These are phyloP conservation scores for Mamestra configurata DNA, from an alignment of 1,140 invertebrate species.

Conservation along the genomic window DNA sequence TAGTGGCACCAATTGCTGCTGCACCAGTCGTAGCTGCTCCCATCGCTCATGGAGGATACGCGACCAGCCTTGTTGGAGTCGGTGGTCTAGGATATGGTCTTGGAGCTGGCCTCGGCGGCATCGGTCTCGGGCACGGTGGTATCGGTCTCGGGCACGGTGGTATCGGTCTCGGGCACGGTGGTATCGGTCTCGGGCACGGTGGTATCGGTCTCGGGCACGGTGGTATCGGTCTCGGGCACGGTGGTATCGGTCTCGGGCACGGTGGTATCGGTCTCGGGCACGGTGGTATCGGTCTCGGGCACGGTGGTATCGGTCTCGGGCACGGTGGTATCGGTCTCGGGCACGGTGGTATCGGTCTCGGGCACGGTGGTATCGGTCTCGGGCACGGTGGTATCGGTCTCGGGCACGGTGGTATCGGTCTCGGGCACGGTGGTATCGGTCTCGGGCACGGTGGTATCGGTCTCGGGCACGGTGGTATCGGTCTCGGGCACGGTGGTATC, in stretches of 20 bases:
- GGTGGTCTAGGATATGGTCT: slow-evolving; percentile 25
- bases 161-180: slow-evolving; percentile 48
- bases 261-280: slow-evolving; percentile 49
- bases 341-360: slow-evolving; percentile 43
- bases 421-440: slow-evolving; percentile 49
- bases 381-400: slow-evolving; percentile 5
- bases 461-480: slow-evolving; percentile 51
- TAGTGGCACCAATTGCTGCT: slow-evolving; percentile 54
- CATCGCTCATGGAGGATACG: slow-evolving; percentile 14
- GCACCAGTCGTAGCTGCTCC: slow-evolving; percentile 58
- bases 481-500: slow-evolving; percentile 43
- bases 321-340: slow-evolving; percentile 48
- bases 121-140: slow-evolving; percentile 50
- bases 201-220: slow-evolving; percentile 45
- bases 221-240: slow-evolving; percentile 23
- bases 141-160: slow-evolving; percentile 48
- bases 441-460: slow-evolving; percentile 48
- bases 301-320: slow-evolving; percentile 50
- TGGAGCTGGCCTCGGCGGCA: neutral
- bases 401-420: no score
- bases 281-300: slow-evolving; percentile 49
- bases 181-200: slow-evolving; percentile 47
- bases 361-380: slow-evolving; percentile 23
- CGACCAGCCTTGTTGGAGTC: slow-evolving; percentile 29
- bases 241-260: slow-evolving; percentile 42